phyloP scores from a whole-genome alignment of 2,113 vertebrate genomes.

The Xenopus borealis region DNA sequence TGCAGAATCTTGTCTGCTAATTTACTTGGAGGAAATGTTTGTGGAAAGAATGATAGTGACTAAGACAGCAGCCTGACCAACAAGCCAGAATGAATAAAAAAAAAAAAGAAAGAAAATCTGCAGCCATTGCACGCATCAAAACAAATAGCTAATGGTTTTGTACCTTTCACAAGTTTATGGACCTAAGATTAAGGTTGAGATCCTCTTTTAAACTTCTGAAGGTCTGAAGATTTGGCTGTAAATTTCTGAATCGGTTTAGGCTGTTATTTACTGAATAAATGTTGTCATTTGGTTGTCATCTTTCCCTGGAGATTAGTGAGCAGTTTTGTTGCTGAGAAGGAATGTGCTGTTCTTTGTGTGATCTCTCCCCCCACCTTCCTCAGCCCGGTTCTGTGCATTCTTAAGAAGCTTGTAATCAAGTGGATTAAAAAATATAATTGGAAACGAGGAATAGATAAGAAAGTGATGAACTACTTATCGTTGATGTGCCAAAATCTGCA shows the following conservation, averaged over 20 bases:
- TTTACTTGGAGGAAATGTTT: background rate
- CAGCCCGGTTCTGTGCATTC: background rate
- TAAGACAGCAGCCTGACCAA: background rate
- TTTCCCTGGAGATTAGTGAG: constrained; percentile 41
- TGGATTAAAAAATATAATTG: constrained; percentile 40
- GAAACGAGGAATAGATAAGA: constrained; percentile 30
- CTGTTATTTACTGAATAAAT: constrained; percentile 45
- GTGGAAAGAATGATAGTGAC: constrained; percentile 14
- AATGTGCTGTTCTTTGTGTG: constrained; percentile 25
- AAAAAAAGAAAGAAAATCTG: constrained; percentile 26
- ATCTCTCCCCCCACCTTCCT: background rate
- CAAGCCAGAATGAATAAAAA: constrained; percentile 16
- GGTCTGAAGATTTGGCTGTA: constrained; percentile 33
- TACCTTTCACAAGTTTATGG: constrained; percentile 42
- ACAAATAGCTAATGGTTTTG: constrained; percentile 43
- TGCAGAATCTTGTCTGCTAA: no score
- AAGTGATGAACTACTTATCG: constrained; percentile 26
- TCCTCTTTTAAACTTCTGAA: constrained; percentile 35
- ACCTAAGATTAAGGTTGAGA: constrained; percentile 35
- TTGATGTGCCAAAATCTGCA: constrained; percentile 9
- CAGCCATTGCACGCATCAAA: constrained; percentile 20
- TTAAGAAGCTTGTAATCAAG: constrained; percentile 39
- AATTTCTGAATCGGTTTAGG: constrained; percentile 37
- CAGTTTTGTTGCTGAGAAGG: constrained; percentile 23
- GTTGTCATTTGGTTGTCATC: constrained; percentile 46